Evolutionary conservation across 1,140 invertebrate species (phyloP).

Genomic region (Harlomillsia oculata): DNA sequence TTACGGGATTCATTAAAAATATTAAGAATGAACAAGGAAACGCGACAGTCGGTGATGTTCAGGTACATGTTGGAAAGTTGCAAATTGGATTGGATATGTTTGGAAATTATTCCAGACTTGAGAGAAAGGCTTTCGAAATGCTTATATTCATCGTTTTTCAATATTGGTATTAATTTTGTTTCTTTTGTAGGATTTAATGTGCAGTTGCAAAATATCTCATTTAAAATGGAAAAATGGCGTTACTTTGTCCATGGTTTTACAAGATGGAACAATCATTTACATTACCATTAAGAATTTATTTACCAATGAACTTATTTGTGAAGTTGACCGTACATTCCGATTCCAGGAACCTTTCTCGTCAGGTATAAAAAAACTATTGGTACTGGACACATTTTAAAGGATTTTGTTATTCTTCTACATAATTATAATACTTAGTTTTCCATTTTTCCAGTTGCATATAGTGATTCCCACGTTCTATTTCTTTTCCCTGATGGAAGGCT

Average conservation of each 20-base stretch:
- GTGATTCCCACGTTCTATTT: conserved; percentile 20
- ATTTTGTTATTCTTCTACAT: no score
- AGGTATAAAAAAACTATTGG: no score
- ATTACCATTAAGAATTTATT: conserved; percentile 22
- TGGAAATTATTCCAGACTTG: background rate
- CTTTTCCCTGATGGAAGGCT: conserved; percentile 25
- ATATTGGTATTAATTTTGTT: background rate
- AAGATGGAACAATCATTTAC: conserved; percentile 28
- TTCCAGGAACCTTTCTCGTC: conserved; percentile 8
- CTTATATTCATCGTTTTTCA: background rate
- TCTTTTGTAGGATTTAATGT: conserved; percentile 6
- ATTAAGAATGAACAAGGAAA: conserved; percentile 25
- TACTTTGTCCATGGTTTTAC: conserved; percentile 7
- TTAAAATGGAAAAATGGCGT: conserved; percentile 22
- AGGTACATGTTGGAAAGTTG: conserved; percentile 2
- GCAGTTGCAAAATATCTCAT: conserved; percentile 20
- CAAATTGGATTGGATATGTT: background rate
- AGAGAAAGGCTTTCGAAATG: background rate
- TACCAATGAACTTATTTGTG: conserved; percentile 19
- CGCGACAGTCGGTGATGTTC: conserved; percentile 15
- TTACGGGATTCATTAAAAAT: conserved; percentile 17
- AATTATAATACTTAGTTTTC: no score
- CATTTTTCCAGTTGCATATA: conserved; percentile 20
- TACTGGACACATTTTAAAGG: no score
- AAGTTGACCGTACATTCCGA: conserved; percentile 17